Conservation (phyloP, 1,140 invertebrate species). For the Plectrocnemia conspersa region DNA sequence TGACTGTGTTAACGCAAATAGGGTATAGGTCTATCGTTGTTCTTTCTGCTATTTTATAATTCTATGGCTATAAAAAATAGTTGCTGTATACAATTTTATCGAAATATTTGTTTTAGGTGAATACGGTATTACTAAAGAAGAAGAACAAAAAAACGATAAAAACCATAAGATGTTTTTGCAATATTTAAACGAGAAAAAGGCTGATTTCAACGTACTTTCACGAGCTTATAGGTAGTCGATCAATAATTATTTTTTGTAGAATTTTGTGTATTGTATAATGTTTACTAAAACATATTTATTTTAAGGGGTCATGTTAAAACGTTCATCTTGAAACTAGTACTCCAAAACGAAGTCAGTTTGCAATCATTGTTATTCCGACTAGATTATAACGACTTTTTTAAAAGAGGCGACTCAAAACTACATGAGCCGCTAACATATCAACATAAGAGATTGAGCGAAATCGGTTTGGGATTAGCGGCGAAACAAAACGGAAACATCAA, state of each 20-base stretch:
- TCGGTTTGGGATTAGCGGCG: slow-evolving; percentile 33
- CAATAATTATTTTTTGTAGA: slow-evolving; percentile 40
- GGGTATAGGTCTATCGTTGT: too few relatives aligned
- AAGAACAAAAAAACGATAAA: slow-evolving; percentile 55
- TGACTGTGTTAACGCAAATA: too few relatives aligned
- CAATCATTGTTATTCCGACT: slow-evolving; percentile 84
- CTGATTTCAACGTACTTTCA: slow-evolving; percentile 61
- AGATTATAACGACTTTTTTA: slow-evolving; percentile 90
- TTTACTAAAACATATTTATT: slow-evolving; percentile 29
- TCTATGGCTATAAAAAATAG: too few relatives aligned
- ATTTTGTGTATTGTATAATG: too few relatives aligned
- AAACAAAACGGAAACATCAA: slow-evolving; percentile 5
- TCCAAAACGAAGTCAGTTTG: slow-evolving; percentile 71
- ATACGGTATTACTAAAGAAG: slow-evolving; percentile 54
- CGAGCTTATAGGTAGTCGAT: slow-evolving; percentile 59
- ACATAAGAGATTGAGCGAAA: slow-evolving; percentile 60
- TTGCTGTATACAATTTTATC: too few relatives aligned
- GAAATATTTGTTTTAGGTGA: slow-evolving; percentile 41
- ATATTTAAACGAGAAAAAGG: slow-evolving; percentile 56
- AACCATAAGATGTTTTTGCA: slow-evolving; percentile 59
- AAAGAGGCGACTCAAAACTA: slow-evolving; percentile 68
- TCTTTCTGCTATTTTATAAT: too few relatives aligned
- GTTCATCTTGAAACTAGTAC: slow-evolving; percentile 73
- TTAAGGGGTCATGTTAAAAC: slow-evolving; percentile 70
- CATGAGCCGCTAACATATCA: slow-evolving; percentile 71